These are phyloP conservation scores for Chiloscyllium punctatum DNA, from an alignment of 2,797 vertebrate genomes.

Conservation along the genomic window DNA sequence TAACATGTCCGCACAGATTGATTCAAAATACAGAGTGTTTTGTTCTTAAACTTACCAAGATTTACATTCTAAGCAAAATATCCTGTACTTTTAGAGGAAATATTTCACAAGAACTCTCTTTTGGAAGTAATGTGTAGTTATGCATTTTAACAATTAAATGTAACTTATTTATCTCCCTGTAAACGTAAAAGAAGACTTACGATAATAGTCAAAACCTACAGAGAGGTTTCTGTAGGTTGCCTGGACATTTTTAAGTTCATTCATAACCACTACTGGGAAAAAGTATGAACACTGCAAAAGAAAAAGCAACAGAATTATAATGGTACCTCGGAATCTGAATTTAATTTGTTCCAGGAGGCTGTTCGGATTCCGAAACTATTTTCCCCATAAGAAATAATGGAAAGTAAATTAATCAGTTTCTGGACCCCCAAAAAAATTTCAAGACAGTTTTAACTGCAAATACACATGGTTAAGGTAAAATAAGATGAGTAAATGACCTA, in stretches of 20 bases:
- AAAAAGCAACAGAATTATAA: background rate
- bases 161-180: background rate
- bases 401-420: too few species aligned
- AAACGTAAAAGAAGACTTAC: conserved; percentile 47
- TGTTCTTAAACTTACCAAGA: background rate
- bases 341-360: too few species aligned
- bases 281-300: conserved; percentile 54
- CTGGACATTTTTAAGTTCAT: conserved; percentile 50
- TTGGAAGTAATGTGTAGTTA: background rate
- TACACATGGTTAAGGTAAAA: too few species aligned
- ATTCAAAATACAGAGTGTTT: background rate
- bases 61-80: background rate
- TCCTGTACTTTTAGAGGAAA: background rate
- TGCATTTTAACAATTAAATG: background rate
- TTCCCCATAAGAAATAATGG: too few species aligned
- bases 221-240: conserved; percentile 53
- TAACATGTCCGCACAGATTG: too few species aligned
- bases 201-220: conserved; percentile 55
- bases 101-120: background rate
- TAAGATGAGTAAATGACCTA: too few species aligned
- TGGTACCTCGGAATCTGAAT: too few species aligned
- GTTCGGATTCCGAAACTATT: too few species aligned
- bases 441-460: too few species aligned
- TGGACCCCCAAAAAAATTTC: too few species aligned
- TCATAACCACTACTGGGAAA: conserved; percentile 49